Evolutionary conservation across 2,797 vertebrate species (phyloP), one percentile per base, ranked within the genome.

Genomic region (Mustela erminea): DNA sequence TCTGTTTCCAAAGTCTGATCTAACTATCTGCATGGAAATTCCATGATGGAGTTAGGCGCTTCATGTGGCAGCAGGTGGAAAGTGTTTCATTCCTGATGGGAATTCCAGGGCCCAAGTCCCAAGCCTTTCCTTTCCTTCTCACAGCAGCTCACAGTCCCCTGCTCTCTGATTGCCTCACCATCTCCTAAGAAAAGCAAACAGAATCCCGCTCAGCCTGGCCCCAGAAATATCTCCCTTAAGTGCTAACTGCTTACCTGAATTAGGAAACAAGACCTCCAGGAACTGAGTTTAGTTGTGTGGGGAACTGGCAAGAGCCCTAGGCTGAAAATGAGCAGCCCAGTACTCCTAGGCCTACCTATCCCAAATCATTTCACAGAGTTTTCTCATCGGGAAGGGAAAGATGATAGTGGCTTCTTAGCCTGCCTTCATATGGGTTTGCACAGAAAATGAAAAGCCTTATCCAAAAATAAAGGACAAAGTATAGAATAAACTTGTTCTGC

Each of bases 1-100:
- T 88, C 77, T 96, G 56, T 98, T 97, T 97, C 95, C 92, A 97
- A 96, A 97, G 93, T 97, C 87, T 86, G 1, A 92, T 78, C 72
- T 97, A 96, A 87, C 96, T 96, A 91, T 98, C 94, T 96, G 89
- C 93, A 96, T 25, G 32, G 82, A 96, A 97, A 97, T 96, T 97
- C 95, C 93, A 95, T 97, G 92, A 96, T 41, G 25, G 91, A 86
- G 72, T 96, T 96, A 86, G 88, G 93, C 4, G 1, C 92, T 97
- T 94, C 92, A 93, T 92, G 83, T 80, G 86, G 74, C 80, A 95
- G 91, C 97, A 98, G 89, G 96, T 98, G 89, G 89, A 97, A 98
- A 96, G 86, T 96, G 87, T 95, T 97, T 97, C 93, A 95, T 96
- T 95, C 91, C 94, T 95, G 86, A 93, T 93, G 80, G 68, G 74